Conservation (phyloP, 2,888 invertebrate species). For the Alitta virens region DNA sequence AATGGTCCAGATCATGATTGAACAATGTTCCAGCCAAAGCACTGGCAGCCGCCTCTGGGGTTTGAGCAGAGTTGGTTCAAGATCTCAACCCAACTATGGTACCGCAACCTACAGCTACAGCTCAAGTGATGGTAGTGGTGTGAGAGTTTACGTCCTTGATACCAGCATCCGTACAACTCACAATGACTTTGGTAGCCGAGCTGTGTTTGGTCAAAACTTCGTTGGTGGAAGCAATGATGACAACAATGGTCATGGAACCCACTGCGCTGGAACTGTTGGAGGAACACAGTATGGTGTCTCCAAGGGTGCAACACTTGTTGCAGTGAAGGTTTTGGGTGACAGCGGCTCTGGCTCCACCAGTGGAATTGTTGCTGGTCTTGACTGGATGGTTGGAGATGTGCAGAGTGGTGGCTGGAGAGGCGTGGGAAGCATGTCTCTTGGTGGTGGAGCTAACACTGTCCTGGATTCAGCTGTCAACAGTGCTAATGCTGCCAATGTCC, state of each 20-base stretch:
- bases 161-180: not conserved
- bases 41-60: conserved; percentile 7
- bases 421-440: conserved; percentile 19
- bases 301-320: not conserved
- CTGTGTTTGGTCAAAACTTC: not conserved
- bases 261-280: not conserved
- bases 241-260: not conserved
- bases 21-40: not conserved
- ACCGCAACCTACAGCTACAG: not conserved
- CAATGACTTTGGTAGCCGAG: not conserved
- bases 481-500: not conserved
- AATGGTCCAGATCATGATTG: too few species aligned
- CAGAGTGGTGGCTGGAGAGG: not conserved
- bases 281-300: not conserved
- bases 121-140: not conserved
- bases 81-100: not conserved
- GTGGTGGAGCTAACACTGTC: not conserved
- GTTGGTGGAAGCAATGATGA: not conserved
- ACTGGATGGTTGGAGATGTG: too few species aligned
- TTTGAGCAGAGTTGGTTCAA: not conserved
- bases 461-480: conserved; percentile 6
- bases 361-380: not conserved
- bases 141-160: not conserved
- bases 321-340: not conserved
- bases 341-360: not conserved